phyloP scores from a whole-genome alignment of 2,888 invertebrate genomes.

The Nomada ruficornis region DNA sequence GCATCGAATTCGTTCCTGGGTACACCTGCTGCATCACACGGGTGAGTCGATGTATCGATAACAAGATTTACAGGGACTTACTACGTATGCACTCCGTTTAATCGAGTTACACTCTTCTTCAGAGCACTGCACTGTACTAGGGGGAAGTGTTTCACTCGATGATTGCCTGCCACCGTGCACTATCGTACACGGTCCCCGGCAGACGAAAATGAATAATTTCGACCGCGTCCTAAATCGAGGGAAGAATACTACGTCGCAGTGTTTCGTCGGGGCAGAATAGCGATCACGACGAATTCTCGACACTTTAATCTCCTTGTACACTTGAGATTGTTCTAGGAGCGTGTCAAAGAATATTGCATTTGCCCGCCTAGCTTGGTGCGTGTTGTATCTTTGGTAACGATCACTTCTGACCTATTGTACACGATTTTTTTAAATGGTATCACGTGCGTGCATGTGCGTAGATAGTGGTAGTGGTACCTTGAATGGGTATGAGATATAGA shows the following conservation, averaged over 20 bases:
- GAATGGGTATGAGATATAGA: not conserved
- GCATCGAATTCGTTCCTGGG: not conserved
- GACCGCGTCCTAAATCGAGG: not conserved
- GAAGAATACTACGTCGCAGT: not conserved
- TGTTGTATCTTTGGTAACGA: not conserved
- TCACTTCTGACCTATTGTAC: not conserved
- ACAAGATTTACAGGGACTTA: too few relatives aligned
- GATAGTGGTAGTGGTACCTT: not conserved
- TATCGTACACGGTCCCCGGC: too few relatives aligned
- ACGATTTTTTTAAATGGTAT: not conserved
- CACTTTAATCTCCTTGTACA: constrained; percentile 9
- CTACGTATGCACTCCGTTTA: too few relatives aligned
- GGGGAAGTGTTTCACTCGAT: too few relatives aligned
- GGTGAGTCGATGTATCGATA: constrained; percentile 40
- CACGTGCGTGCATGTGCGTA: too few relatives aligned
- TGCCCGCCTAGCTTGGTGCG: not conserved
- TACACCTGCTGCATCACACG: constrained; percentile 29
- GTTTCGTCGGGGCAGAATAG: constrained; percentile 7
- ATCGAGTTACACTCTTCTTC: too few relatives aligned
- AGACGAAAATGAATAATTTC: not conserved
- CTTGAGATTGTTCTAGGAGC: not conserved
- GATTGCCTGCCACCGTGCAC: too few relatives aligned
- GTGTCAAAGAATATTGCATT: not conserved
- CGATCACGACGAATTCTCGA: constrained; percentile 2
- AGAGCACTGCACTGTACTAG: too few relatives aligned